These are phyloP conservation scores for Patella ulyssiponensis DNA, from an alignment of 2,888 invertebrate genomes.

Conservation along the genomic window DNA sequence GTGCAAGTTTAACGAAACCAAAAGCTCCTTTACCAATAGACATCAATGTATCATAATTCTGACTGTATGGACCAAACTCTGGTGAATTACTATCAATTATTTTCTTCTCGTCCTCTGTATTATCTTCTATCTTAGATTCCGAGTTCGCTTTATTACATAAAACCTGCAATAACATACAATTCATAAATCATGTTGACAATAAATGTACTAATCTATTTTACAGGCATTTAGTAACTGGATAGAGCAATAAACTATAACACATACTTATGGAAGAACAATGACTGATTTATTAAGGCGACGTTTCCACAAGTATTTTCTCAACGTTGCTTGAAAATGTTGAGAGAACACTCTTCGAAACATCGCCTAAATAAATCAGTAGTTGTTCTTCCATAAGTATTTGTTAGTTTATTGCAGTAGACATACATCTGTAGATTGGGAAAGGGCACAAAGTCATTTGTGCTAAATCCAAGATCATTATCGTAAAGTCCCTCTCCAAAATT, in stretches of 20 bases:
- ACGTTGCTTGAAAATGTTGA: too few species aligned
- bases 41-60: slow-evolving; percentile 76
- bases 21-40: slow-evolving; percentile 83
- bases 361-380: too few species aligned
- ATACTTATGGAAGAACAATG: too few species aligned
- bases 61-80: slow-evolving; percentile 72
- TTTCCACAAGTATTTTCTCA: too few species aligned
- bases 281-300: too few species aligned
- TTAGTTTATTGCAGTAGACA: too few species aligned
- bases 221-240: not conserved
- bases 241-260: too few species aligned
- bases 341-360: too few species aligned
- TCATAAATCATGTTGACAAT: not conserved
- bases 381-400: not conserved
- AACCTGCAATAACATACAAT: slow-evolving; percentile 32
- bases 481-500: too few species aligned
- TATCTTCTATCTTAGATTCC: slow-evolving; percentile 43
- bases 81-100: slow-evolving; percentile 28
- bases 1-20: slow-evolving; percentile 82
- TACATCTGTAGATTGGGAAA: too few species aligned
- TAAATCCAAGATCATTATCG: too few species aligned
- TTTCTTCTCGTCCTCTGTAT: slow-evolving; percentile 25
- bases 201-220: not conserved
- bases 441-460: too few species aligned
- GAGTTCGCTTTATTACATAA: slow-evolving; percentile 47